A percentile compares a stretch with the other conserved stretches of the same genome.
These are phyloP conservation scores for Erethizon dorsatum DNA, from an alignment of 2,797 vertebrate genomes.

Conservation along the genomic window DNA sequence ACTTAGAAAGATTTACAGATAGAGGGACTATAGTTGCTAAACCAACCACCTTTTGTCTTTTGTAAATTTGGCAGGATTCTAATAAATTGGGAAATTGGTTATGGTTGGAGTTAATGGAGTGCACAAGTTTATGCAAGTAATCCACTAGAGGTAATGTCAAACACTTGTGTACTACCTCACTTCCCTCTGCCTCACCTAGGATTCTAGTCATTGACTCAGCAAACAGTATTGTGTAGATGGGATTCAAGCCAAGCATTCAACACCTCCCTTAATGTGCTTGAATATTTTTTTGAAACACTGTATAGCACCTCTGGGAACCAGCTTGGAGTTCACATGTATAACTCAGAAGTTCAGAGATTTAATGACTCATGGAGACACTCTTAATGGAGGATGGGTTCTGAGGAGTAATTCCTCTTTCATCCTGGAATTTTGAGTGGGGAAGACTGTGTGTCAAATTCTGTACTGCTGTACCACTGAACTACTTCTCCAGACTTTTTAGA, in stretches of 20 bases:
- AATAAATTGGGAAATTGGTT: not conserved
- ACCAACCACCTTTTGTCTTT: not conserved
- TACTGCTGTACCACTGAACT: not conserved
- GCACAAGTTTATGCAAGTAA: not conserved
- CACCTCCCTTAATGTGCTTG: not conserved
- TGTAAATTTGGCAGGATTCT: not conserved
- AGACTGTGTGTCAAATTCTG: not conserved
- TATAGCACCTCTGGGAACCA: not conserved
- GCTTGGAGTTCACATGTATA: not conserved
- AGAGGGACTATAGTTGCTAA: not conserved
- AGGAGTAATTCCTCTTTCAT: constrained; percentile 12
- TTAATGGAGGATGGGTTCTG: fast-evolving
- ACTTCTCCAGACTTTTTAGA: not conserved
- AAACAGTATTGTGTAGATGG: not conserved
- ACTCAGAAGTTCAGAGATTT: not conserved
- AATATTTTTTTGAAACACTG: not conserved
- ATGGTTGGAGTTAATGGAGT: not conserved
- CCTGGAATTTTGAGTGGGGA: not conserved
- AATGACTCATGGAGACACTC: not conserved
- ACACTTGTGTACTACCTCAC: not conserved
- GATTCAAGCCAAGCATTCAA: not conserved
- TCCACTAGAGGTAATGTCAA: not conserved
- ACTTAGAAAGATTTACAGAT: not conserved
- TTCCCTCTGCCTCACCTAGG: not conserved
- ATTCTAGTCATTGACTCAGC: not conserved